Evolutionary conservation across 2,888 invertebrate genomes (phyloP).

Genomic region (Phoronis australis): DNA sequence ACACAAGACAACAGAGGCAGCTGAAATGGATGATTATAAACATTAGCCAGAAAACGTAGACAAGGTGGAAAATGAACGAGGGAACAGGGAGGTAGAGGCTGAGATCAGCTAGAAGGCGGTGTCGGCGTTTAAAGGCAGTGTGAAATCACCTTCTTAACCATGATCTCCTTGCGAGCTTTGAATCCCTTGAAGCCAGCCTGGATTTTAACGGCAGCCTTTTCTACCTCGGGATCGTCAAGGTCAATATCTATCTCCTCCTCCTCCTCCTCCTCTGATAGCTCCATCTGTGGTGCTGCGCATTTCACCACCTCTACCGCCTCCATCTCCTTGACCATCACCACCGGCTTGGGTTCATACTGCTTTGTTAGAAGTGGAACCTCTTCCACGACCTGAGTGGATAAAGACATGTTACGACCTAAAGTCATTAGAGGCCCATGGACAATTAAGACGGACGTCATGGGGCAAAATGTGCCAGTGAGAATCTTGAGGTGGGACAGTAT

Average conservation of each 20-base stretch:
- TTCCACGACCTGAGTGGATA: background rate
- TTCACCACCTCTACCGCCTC: background rate
- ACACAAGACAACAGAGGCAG: too few species aligned
- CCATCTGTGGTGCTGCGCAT: background rate
- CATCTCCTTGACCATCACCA: background rate
- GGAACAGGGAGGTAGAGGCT: too few species aligned
- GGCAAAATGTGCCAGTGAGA: too few species aligned
- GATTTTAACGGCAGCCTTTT: slow-evolving; percentile 43
- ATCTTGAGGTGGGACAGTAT: too few species aligned
- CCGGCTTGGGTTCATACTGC: background rate
- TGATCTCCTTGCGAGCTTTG: slow-evolving; percentile 27
- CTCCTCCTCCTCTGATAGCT: background rate
- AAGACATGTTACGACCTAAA: too few species aligned
- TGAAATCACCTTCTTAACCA: slow-evolving; percentile 14
- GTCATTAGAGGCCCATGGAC: too few species aligned
- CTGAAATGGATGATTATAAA: too few species aligned
- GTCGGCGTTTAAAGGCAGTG: too few species aligned
- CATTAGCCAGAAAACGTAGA: too few species aligned
- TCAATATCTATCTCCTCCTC: slow-evolving; percentile 43
- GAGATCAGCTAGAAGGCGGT: too few species aligned
- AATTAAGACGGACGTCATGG: too few species aligned
- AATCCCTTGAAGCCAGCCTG: slow-evolving; percentile 44
- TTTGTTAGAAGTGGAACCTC: background rate
- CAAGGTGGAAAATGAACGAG: too few species aligned
- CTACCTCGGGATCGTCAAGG: slow-evolving; percentile 41